Evolutionary conservation across 2,797 vertebrate genomes (phyloP).

Genomic region (Helostoma temminkii): DNA sequence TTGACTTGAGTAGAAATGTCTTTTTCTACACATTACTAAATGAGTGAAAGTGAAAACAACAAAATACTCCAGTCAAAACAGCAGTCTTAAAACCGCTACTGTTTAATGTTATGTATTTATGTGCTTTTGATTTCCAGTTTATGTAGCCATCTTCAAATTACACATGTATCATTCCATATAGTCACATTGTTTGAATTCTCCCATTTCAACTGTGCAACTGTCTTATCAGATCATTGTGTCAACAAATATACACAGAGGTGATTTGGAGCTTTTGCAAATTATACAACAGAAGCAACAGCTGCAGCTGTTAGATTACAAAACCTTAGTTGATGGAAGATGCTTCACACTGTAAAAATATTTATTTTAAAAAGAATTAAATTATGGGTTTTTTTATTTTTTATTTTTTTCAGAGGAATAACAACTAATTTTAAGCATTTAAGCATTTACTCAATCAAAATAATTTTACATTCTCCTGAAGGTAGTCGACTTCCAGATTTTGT

Average conservation of each 20-base stretch:
- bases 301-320: constrained; percentile 78
- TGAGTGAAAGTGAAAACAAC: not conserved
- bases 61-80: constrained; percentile 18
- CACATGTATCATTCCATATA: constrained; percentile 46
- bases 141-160: constrained; percentile 67
- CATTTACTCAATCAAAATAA: not conserved
- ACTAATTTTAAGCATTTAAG: not conserved
- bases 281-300: constrained; percentile 4
- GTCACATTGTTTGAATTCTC: constrained; percentile 51
- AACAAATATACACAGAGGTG: constrained; percentile 39
- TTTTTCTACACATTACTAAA: not conserved
- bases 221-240: constrained; percentile 59
- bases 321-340: constrained; percentile 84
- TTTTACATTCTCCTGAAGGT: not conserved
- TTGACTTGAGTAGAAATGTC: constrained; percentile 24
- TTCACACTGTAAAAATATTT: constrained; percentile 57
- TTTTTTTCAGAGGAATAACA: no score
- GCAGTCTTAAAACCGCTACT: constrained; percentile 31
- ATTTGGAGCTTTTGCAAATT: constrained; percentile 52
- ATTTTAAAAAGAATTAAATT: no score
- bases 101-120: constrained; percentile 70
- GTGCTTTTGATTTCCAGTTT: constrained; percentile 75
- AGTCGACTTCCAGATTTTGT: not conserved
- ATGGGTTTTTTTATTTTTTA: no score
- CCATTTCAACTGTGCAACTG: constrained; percentile 67